Conservation (phyloP, 2,797 vertebrate genomes). For the Petrocephalus sullivani region DNA sequence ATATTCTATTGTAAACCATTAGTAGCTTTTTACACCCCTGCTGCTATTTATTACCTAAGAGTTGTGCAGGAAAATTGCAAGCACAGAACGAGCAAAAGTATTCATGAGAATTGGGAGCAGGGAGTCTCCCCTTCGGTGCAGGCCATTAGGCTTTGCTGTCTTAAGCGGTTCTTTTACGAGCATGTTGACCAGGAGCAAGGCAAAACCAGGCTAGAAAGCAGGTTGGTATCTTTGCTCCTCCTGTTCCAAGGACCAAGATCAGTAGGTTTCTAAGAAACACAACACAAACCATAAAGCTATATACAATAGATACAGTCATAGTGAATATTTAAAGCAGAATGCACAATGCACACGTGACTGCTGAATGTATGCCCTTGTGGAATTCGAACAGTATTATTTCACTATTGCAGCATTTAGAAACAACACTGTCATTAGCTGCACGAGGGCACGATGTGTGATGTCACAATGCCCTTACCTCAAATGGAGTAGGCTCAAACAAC, state of each 20-base stretch:
- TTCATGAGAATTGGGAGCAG: neutral
- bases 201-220: neutral
- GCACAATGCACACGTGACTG: neutral
- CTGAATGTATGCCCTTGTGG: neutral
- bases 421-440: neutral
- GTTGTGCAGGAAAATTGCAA: neutral
- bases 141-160: neutral
- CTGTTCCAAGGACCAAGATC: neutral
- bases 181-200: neutral
- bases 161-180: neutral
- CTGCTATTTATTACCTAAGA: neutral
- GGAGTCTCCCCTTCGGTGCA: neutral
- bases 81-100: neutral
- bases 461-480: neutral
- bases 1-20: neutral
- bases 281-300: neutral
- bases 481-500: neutral
- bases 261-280: neutral
- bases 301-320: neutral
- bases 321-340: neutral
- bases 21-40: neutral
- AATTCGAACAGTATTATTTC: neutral
- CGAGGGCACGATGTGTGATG: neutral
- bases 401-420: neutral
- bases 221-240: neutral